Evolutionary conservation across 2,113 vertebrate species (phyloP).

Genomic region (Gobiocypris rarus): DNA sequence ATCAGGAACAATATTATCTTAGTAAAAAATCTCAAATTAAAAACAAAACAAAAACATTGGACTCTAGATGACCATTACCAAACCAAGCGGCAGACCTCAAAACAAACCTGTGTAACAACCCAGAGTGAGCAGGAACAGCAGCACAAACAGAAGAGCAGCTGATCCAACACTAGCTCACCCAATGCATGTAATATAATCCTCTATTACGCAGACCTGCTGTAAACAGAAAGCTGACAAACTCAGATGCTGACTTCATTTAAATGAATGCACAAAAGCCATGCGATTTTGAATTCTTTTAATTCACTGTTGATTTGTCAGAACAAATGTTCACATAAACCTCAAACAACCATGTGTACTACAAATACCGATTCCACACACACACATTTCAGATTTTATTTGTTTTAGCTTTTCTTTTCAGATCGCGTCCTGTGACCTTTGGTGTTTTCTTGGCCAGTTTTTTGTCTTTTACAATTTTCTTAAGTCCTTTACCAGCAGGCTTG

Average conservation of each 20-base stretch:
- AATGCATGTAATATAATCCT: slow-evolving; percentile 41
- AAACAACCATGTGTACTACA: not conserved
- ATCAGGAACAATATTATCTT: not conserved
- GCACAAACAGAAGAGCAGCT: slow-evolving; percentile 47
- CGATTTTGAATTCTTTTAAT: not conserved
- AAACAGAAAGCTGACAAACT: not conserved
- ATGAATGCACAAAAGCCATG: not conserved
- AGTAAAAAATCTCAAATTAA: not conserved
- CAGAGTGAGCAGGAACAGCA: not conserved
- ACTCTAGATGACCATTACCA: not conserved
- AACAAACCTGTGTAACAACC: too few species aligned
- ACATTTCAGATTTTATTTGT: slow-evolving; percentile 28
- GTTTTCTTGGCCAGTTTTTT: slow-evolving; percentile 57
- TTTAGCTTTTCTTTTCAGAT: slow-evolving; percentile 64
- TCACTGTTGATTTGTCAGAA: not conserved
- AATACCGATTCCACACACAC: not conserved
- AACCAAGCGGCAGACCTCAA: not conserved
- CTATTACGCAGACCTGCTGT: not conserved
- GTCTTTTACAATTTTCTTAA: slow-evolving; percentile 54
- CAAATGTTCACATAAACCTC: not conserved
- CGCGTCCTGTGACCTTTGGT: slow-evolving; percentile 37
- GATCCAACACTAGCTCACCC: slow-evolving; percentile 41
- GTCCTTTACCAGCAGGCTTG: slow-evolving; percentile 38
- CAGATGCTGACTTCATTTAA: not conserved
- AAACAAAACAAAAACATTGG: not conserved